Conservation (phyloP, 2,113 vertebrate species). For the Phaethornis superciliosus region DNA sequence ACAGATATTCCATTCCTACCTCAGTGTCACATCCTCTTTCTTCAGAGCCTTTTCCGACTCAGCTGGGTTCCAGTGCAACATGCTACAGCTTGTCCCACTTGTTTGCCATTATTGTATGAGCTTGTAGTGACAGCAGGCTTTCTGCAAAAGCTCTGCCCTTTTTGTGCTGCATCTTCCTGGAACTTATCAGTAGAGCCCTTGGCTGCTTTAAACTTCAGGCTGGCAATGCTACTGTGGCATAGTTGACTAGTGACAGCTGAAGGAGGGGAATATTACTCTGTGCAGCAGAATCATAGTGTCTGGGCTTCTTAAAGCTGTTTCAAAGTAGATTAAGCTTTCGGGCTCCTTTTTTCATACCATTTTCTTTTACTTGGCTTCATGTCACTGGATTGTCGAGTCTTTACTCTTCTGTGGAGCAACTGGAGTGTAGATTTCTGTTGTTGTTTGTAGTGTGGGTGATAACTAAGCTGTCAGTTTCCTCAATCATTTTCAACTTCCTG, state of each 20-base stretch:
- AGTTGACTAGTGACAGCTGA: background rate
- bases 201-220: background rate
- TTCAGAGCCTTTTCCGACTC: background rate
- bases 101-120: background rate
- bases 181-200: background rate
- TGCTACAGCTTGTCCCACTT: background rate
- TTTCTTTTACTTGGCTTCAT: background rate
- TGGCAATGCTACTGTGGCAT: background rate
- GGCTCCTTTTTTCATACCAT: background rate
- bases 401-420: background rate
- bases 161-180: background rate
- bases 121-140: background rate
- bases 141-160: background rate
- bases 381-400: background rate
- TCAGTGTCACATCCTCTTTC: background rate
- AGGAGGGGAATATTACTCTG: background rate
- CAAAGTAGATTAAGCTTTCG: background rate
- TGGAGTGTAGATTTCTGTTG: background rate
- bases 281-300: background rate
- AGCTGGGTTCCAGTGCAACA: background rate
- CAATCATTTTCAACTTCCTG: background rate
- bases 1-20: background rate
- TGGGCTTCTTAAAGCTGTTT: background rate
- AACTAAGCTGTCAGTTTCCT: conserved; percentile 2
- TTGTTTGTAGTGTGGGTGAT: background rate